phyloP scores from a whole-genome alignment of 2,888 invertebrate genomes.

The Agrotis clavis region DNA sequence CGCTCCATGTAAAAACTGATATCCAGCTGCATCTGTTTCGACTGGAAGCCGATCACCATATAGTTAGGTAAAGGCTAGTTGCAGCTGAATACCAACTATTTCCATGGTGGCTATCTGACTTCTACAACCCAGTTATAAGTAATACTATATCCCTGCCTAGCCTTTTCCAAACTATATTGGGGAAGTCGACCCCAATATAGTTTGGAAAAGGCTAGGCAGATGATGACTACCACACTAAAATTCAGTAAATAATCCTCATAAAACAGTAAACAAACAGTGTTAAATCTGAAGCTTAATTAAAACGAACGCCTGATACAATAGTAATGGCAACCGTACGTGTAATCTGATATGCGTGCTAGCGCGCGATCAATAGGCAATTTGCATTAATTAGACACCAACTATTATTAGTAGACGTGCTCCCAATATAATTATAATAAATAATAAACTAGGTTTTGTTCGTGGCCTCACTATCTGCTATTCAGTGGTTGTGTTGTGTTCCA shows the following conservation, averaged over 20 bases:
- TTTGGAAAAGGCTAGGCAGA: too few species aligned
- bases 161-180: too few species aligned
- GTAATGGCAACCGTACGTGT: conserved; percentile 61
- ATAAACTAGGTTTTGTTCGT: conserved; percentile 60
- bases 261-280: conserved; percentile 45
- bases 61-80: too few species aligned
- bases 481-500: conserved; percentile 41
- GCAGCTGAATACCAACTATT: too few species aligned
- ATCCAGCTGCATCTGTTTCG: too few species aligned
- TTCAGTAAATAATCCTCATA: conserved; percentile 20
- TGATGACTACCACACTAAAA: conserved; percentile 17
- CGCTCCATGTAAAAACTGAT: too few species aligned
- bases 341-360: conserved; percentile 63
- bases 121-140: too few species aligned
- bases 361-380: conserved; percentile 65
- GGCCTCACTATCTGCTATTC: conserved; percentile 45
- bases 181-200: too few species aligned
- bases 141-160: too few species aligned
- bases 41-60: too few species aligned
- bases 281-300: conserved; percentile 38
- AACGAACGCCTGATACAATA: conserved; percentile 62
- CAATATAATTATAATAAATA: conserved; percentile 61
- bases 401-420: conserved; percentile 50
- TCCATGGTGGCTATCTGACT: too few species aligned
- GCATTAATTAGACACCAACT: conserved; percentile 62